These are phyloP conservation scores for Leptobrachium ailaonicum DNA, from an alignment of 2,113 vertebrate genomes.

Conservation along the genomic window DNA sequence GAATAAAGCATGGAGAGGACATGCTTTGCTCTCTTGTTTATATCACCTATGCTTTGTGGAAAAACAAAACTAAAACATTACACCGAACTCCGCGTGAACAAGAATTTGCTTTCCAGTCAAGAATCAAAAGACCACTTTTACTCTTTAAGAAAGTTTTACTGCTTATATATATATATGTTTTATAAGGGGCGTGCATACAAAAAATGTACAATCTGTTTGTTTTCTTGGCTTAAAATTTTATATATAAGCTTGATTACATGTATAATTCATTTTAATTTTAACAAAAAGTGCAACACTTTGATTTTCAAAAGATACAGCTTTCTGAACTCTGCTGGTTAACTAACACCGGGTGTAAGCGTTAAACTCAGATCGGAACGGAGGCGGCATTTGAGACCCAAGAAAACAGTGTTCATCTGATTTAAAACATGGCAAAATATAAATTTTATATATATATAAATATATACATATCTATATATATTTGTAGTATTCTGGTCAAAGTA, in stretches of 20 bases:
- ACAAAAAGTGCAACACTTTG: constrained; percentile 63
- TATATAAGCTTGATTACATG: constrained; percentile 70
- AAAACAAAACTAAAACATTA: constrained; percentile 69
- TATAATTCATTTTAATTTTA: constrained; percentile 62
- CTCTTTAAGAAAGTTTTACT: constrained; percentile 75
- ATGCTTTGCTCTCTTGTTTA: constrained; percentile 62
- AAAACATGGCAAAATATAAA: constrained; percentile 62
- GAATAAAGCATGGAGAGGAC: constrained; percentile 60
- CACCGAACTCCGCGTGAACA: constrained; percentile 70
- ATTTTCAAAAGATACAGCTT: constrained; percentile 50
- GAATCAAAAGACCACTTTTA: constrained; percentile 80
- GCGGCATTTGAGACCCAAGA: constrained; percentile 71
- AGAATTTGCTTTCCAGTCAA: constrained; percentile 80
- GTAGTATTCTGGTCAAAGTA: constrained; percentile 69
- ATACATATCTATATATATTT: constrained; percentile 62
- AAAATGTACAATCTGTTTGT: constrained; percentile 65
- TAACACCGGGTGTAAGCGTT: constrained; percentile 66
- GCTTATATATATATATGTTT: constrained; percentile 73
- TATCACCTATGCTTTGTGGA: constrained; percentile 76
- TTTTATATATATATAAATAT: constrained; percentile 52
- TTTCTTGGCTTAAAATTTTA: constrained; percentile 75
- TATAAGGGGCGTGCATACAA: constrained; percentile 67
- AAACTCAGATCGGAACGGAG: constrained; percentile 74
- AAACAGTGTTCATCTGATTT: constrained; percentile 72
- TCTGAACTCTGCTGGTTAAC: constrained; percentile 70